These are phyloP conservation scores for Amphilophus citrinellus DNA, from an alignment of 2,113 vertebrate genomes.

Conservation along the genomic window DNA sequence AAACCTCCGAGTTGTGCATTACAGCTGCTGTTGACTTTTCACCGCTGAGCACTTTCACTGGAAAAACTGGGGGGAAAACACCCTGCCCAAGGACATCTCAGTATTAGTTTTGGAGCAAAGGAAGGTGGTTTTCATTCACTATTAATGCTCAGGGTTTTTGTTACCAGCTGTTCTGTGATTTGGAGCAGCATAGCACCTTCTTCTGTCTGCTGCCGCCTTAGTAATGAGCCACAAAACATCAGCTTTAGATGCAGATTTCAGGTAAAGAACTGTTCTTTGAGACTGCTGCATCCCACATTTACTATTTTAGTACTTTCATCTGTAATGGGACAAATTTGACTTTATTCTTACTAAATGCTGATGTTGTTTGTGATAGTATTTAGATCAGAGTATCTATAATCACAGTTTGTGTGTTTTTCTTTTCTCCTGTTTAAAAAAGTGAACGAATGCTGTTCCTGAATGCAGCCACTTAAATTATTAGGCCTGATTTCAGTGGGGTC, in stretches of 20 bases:
- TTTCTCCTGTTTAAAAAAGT: background rate
- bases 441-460: background rate
- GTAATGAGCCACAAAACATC: background rate
- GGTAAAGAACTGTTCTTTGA: background rate
- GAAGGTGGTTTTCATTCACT: background rate
- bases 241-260: background rate
- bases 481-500: background rate
- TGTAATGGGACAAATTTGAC: background rate
- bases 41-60: background rate
- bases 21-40: background rate
- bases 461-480: background rate
- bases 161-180: background rate
- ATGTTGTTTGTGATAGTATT: background rate
- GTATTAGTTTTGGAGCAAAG: slow-evolving; percentile 11
- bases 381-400: background rate
- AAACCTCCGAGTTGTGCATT: slow-evolving; percentile 20
- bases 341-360: background rate
- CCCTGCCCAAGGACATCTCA: background rate
- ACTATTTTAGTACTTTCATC: background rate
- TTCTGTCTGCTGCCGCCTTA: background rate
- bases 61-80: background rate
- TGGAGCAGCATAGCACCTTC: background rate
- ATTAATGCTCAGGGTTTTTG: background rate
- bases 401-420: background rate
- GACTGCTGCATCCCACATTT: background rate